Evolutionary conservation across 2,888 invertebrate genomes (phyloP).

Genomic region (Cheilosia grossa): DNA sequence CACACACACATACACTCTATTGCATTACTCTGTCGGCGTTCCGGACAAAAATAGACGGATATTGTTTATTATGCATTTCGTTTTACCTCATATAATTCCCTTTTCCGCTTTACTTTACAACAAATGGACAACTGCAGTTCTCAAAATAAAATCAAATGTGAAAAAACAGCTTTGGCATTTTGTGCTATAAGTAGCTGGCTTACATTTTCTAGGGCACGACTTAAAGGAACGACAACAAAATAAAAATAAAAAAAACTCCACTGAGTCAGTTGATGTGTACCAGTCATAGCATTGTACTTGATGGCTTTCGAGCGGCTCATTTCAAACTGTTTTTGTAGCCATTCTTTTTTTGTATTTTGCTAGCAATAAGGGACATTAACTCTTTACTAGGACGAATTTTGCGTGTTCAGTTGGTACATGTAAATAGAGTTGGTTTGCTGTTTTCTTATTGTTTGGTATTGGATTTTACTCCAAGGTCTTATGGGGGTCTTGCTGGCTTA

Average conservation of each 20-base stretch:
- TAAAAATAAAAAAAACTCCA: conserved; percentile 29
- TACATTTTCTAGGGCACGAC: conserved; percentile 48
- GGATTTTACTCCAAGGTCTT: conserved; percentile 45
- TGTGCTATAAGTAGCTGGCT: conserved; percentile 17
- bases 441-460: conserved; percentile 15
- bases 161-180: not conserved
- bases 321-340: conserved; percentile 10
- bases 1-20: conserved; percentile 1
- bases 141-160: conserved; percentile 52
- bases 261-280: conserved; percentile 63
- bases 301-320: conserved; percentile 20
- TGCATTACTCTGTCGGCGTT: conserved; percentile 37
- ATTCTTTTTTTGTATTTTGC: conserved; percentile 29
- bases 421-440: conserved; percentile 30
- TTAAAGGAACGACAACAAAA: conserved; percentile 15
- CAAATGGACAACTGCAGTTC: conserved; percentile 47
- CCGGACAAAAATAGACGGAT: conserved; percentile 39
- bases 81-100: not conserved
- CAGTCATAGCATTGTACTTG: conserved; percentile 66
- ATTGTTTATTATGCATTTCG: conserved; percentile 20
- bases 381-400: conserved; percentile 74
- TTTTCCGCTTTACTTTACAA: conserved; percentile 16
- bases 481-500: conserved; percentile 20
- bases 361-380: conserved; percentile 56
- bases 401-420: conserved; percentile 69